A percentile compares a stretch with the other conserved stretches of the same genome.
phyloP scores from a whole-genome alignment of 2,888 invertebrate species.

The Prosapia bicincta region DNA sequence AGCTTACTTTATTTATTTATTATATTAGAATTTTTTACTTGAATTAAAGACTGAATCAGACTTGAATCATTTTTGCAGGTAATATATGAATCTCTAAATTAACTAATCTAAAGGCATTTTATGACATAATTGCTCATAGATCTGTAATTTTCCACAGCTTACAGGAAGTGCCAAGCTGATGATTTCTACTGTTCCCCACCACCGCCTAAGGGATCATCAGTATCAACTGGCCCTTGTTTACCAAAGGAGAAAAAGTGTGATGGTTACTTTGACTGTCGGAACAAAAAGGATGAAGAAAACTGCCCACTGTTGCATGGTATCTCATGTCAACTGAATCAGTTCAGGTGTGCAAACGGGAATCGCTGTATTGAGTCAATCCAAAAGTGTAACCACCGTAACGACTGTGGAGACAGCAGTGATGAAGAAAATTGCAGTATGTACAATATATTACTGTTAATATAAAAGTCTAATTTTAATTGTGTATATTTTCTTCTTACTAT shows the following conservation, averaged over 20 bases:
- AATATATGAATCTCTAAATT: slow-evolving; percentile 13
- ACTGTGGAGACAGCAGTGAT: slow-evolving; percentile 88
- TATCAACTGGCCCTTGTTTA: slow-evolving; percentile 77
- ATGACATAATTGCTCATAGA: no score
- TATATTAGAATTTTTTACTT: no score
- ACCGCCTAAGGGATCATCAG: slow-evolving; percentile 61
- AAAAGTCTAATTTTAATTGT: no score
- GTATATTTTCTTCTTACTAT: no score
- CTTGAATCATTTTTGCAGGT: no score
- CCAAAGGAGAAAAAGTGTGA: slow-evolving; percentile 88
- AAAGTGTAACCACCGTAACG: slow-evolving; percentile 86
- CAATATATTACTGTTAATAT: no score
- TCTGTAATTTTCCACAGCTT: slow-evolving; percentile 65
- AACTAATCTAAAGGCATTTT: neutral
- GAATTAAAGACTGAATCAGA: no score
- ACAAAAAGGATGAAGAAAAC: slow-evolving; percentile 74
- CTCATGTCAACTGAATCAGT: slow-evolving; percentile 76
- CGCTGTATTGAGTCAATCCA: slow-evolving; percentile 74
- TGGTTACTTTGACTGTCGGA: slow-evolving; percentile 86
- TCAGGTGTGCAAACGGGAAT: slow-evolving; percentile 75
- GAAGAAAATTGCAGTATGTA: slow-evolving; percentile 84
- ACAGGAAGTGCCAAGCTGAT: slow-evolving; percentile 79
- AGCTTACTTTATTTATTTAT: no score
- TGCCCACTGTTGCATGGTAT: slow-evolving; percentile 53
- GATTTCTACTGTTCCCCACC: slow-evolving; percentile 62